Conservation (phyloP, 2,797 vertebrate genomes). For the Ciconia nigra region DNA sequence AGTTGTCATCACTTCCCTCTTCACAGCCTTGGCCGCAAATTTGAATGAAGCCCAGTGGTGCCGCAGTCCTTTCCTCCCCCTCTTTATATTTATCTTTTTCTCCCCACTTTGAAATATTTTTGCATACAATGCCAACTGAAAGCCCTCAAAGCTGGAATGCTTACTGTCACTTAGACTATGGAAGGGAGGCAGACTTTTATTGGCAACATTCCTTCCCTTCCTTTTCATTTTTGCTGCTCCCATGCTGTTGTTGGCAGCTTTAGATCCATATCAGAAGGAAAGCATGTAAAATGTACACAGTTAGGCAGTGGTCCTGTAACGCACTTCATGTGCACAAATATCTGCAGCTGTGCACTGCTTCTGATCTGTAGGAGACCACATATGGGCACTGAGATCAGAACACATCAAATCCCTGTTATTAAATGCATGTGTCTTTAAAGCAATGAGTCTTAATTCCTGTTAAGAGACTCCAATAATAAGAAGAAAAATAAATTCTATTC, state of each 20-base stretch:
- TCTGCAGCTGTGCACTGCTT: conserved; percentile 44
- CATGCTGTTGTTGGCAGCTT: conserved; percentile 44
- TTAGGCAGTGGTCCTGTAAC: background rate
- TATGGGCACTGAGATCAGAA: conserved; percentile 23
- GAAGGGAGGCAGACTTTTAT: conserved; percentile 37
- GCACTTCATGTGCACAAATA: conserved; percentile 8
- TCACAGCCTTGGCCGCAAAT: background rate
- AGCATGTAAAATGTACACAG: conserved; percentile 20
- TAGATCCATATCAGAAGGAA: conserved; percentile 28
- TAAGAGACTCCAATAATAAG: background rate
- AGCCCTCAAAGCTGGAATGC: conserved; percentile 39
- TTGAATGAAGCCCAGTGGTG: background rate
- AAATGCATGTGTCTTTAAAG: conserved; percentile 31
- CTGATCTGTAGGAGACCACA: conserved; percentile 33
- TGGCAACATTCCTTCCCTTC: conserved; percentile 40
- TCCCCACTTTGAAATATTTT: conserved; percentile 1
- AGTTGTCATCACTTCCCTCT: conserved; percentile 21
- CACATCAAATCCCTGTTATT: conserved; percentile 21
- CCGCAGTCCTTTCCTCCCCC: background rate
- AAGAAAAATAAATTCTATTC: background rate
- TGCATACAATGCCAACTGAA: background rate
- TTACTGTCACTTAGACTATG: background rate
- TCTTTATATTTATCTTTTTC: background rate
- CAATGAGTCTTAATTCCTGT: conserved; percentile 3
- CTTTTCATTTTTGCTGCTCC: conserved; percentile 33